phyloP scores from a whole-genome alignment of 35 echinoderm and acorn worm species.

The Apostichopus japonicus region DNA sequence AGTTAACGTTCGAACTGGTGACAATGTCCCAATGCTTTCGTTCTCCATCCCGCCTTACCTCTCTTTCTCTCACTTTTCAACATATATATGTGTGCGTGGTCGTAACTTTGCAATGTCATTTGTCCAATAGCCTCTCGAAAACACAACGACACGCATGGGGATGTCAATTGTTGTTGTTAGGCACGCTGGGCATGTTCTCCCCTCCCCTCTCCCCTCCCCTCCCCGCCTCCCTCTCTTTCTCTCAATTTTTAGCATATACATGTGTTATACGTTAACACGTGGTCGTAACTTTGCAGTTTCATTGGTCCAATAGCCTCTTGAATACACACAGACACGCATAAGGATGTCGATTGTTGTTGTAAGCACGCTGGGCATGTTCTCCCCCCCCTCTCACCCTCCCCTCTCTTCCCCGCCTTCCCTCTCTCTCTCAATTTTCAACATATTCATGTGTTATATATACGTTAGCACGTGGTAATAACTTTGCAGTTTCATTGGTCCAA shows the following conservation, averaged over 20 bases:
- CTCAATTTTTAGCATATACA: no score
- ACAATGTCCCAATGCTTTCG: no score
- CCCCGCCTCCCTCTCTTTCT: background rate
- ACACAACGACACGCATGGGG: background rate
- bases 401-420: background rate
- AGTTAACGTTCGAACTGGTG: no score
- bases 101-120: no score
- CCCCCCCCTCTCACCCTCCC: background rate
- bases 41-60: background rate
- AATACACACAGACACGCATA: no score
- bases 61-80: background rate
- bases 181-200: background rate
- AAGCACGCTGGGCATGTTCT: background rate
- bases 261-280: no score
- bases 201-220: background rate
- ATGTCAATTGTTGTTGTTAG: background rate
- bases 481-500: no score
- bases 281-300: no score
- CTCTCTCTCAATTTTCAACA: background rate
- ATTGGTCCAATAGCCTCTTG: no score
- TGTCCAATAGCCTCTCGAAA: background rate
- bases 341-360: background rate
- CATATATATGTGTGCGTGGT: no score
- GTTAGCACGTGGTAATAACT: no score
- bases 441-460: no score